Conservation (phyloP, 2,888 invertebrate genomes). For the Drosophila merina region DNA sequence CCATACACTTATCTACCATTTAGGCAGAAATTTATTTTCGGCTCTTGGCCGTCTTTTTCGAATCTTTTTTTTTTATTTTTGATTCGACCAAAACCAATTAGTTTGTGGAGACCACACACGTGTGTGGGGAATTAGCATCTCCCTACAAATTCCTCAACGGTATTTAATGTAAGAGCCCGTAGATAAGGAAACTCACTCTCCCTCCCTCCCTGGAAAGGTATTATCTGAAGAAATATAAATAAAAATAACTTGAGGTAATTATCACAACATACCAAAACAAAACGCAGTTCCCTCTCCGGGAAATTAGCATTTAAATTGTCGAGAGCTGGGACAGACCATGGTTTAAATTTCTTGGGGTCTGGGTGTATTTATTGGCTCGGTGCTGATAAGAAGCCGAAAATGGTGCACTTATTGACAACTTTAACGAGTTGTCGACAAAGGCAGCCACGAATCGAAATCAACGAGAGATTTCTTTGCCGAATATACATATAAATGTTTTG, state of each 20-base stretch:
- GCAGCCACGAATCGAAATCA: slow-evolving; percentile 47
- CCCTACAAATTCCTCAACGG: slow-evolving; percentile 73
- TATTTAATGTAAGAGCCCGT: slow-evolving; percentile 64
- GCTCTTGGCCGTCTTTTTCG: neutral
- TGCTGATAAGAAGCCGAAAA: slow-evolving; percentile 70
- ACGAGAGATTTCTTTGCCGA: slow-evolving; percentile 52
- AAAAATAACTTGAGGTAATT: slow-evolving; percentile 66
- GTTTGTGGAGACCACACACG: slow-evolving; percentile 66
- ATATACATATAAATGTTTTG: slow-evolving; percentile 61
- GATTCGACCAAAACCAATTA: slow-evolving; percentile 62
- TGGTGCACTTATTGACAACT: slow-evolving; percentile 81
- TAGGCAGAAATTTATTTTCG: slow-evolving; percentile 70
- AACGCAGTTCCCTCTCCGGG: slow-evolving; percentile 42
- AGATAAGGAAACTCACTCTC: slow-evolving; percentile 58
- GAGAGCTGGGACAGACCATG: slow-evolving; percentile 10
- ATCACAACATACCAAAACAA: slow-evolving; percentile 74
- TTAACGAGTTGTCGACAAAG: slow-evolving; percentile 60
- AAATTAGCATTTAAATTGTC: slow-evolving; percentile 77
- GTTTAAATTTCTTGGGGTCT: slow-evolving; percentile 4
- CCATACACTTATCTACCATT: slow-evolving; percentile 62
- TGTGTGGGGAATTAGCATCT: slow-evolving; percentile 63
- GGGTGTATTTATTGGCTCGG: slow-evolving; percentile 29
- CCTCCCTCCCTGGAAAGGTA: neutral
- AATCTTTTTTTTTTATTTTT: slow-evolving; percentile 26
- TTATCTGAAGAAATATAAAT: slow-evolving; percentile 40